Evolutionary conservation across 2,113 vertebrate species (phyloP), one percentile per base, ranked within the genome.

Genomic region (Plectropomus leopardus): DNA sequence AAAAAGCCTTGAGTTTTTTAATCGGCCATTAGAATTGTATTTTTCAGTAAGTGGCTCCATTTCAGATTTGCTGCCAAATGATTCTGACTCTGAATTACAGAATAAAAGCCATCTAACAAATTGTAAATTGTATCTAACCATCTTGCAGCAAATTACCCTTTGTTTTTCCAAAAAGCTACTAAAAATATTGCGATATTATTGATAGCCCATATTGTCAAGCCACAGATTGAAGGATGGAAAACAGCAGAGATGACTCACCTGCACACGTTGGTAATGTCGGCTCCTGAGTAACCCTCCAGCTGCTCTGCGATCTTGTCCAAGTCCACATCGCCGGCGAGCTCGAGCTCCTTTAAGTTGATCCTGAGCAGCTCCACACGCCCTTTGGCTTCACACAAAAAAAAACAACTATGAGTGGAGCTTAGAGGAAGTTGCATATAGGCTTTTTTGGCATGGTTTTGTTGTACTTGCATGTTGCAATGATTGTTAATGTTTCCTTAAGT

Each of bases 251-350:
- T 30, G 89, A 36, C 90, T 54, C 28, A 99, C 98, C 98, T 98
- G 98, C 98, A 99, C 15, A 99, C 97, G 0, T 98, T 99, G 75
- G 98, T 99, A 76, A 99, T 99, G 92, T 99, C 98, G 0, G 98
- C 98, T 85, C 98, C 98, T 4, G 98, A 99, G 84, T 99, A 99
- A 13, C 98, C 98, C 82, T 99, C 97, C 97, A 98, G 96, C 77
- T 99, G 96, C 89, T 98, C 96, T 14, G 97, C 96, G 61, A 99
- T 99, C 87, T 93, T 97, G 54, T 95, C 93, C 93, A 99, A 89
- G 88, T 99, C 95, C 81, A 99, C 98, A n/a, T 99, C 95, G 3
- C 94, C 91, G 72, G 97, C 96, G 93, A 99, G 83, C 77, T 99
- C 98, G 93, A 99, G 91, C 87, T 99, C 98, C 82, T 96, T 96